Evolutionary conservation across 2,113 vertebrate genomes (phyloP), one percentile per base, ranked within the genome.

Genomic region (Anthoscopus minutus): DNA sequence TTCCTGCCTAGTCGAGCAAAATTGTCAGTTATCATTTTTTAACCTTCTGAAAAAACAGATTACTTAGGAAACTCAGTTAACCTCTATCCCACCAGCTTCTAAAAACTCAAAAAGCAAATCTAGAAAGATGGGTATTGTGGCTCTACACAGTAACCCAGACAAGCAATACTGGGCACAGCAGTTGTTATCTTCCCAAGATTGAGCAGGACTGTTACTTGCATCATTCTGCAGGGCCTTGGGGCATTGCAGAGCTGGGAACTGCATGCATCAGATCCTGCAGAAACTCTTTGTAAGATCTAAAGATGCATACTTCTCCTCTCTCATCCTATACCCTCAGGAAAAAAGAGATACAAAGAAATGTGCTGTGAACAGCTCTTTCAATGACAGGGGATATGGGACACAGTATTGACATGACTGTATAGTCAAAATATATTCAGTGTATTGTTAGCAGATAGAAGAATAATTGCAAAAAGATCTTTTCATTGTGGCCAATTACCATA

Each of bases 311-410:
- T 42, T 86, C 40, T 72, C 35, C 24, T 81, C 51, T 72, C 56
- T 81, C 18, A 50, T 58, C 47, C 50, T 81, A 50, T 7, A 73
- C 5, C 13, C 9, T 86, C 47, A 35, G 2, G 2, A 64, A 92
- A 72, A 35, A 45, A 13, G 77, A 70, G 28, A 57, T 33, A 8
- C 5, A 37, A 69, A 77, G 40, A 64, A 88, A 38, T 56, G 13
- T 3, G 17, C 25, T 13, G 8, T 45, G 27, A 51, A 12, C 31
- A 74, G 22, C 13, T 40, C 19, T 58, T 71, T 40, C 58, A 53
- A 2, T 53, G 42, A 33, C 1, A 53, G 37, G 3, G 9, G 4
- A 33, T 15, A 48, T 10, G 4, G 15, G 8, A 17, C 12, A 9
- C 33, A 47, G 23, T 71, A 47, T 22, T 81, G 51, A 71, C 35